A percentile compares a stretch with the other conserved stretches of the same genome.
Evolutionary conservation across 2,888 invertebrate species (phyloP).

Genomic region (Temnothorax unifasciatus): DNA sequence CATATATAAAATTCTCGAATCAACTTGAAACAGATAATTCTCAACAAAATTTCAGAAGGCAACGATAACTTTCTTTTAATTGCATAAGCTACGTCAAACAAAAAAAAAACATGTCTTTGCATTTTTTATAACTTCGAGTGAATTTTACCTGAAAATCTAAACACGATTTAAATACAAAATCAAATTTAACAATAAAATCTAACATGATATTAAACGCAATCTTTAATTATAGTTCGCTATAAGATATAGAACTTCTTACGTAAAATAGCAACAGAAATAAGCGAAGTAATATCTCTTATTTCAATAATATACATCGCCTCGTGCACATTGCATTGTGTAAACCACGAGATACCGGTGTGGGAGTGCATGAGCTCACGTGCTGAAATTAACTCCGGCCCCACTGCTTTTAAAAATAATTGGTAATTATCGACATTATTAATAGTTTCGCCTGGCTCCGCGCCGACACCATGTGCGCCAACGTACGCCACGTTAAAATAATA

Average conservation of each 20-base stretch:
- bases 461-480: slow-evolving; percentile 11
- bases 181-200: neutral
- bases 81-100: neutral
- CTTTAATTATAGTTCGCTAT: slow-evolving; percentile 11
- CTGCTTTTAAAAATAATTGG: slow-evolving; percentile 77
- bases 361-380: slow-evolving; percentile 78
- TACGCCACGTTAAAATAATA: slow-evolving; percentile 26
- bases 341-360: slow-evolving; percentile 62
- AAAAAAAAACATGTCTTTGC: neutral
- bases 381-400: slow-evolving; percentile 76
- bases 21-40: neutral
- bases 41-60: neutral
- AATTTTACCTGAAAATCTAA: neutral
- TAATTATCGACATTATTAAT: slow-evolving; percentile 77
- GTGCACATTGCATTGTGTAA: slow-evolving; percentile 64
- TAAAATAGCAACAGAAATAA: slow-evolving; percentile 1
- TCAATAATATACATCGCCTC: slow-evolving; percentile 3
- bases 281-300: slow-evolving; percentile 12
- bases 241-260: slow-evolving; percentile 14
- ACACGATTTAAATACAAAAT: neutral
- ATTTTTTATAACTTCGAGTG: neutral
- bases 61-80: neutral
- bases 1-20: neutral
- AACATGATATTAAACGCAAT: slow-evolving; percentile 15
- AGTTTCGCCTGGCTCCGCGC: slow-evolving; percentile 63